phyloP scores from a whole-genome alignment of 2,113 vertebrate species.

The Brachyistius frenatus region DNA sequence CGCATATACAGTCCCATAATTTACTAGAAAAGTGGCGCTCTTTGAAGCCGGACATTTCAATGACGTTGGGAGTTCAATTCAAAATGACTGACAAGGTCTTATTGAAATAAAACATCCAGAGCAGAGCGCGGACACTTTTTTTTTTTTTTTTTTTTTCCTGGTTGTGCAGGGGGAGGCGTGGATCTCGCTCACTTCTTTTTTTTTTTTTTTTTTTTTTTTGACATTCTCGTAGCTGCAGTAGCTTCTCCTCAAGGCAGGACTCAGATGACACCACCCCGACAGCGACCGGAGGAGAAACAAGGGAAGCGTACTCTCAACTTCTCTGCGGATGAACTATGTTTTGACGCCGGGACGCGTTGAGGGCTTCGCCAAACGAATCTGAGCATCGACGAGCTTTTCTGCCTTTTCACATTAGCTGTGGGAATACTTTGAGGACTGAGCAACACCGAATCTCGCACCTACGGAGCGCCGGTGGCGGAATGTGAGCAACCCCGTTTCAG shows the following conservation, averaged over 20 bases:
- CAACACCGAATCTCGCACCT: conserved; percentile 36
- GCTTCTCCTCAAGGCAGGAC: conserved; percentile 83
- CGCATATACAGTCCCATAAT: conserved; percentile 12
- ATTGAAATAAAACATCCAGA: conserved; percentile 84
- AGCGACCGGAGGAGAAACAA: conserved; percentile 76
- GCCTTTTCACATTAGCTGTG: conserved; percentile 59
- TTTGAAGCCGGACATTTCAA: conserved; percentile 78
- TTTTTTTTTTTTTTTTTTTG: conserved; percentile 80
- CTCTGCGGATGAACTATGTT: conserved; percentile 71
- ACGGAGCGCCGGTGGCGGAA: conserved; percentile 72
- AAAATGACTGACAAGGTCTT: conserved; percentile 86
- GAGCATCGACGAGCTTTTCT: conserved; percentile 45
- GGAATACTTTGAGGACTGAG: conserved; percentile 59
- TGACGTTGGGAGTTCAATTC: conserved; percentile 78
- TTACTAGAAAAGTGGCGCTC: conserved; percentile 61
- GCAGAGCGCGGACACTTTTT: conserved; percentile 76
- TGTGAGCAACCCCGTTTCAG: conserved; percentile 71
- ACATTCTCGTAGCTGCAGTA: conserved; percentile 84
- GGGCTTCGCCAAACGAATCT: conserved; percentile 59
- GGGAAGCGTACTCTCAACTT: conserved; percentile 59
- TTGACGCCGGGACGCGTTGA: conserved; percentile 71
- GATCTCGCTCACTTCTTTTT: conserved; percentile 82
- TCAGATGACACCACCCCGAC: conserved; percentile 87
- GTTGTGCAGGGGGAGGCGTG: conserved; percentile 86
- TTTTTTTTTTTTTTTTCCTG: conserved; percentile 70